Evolutionary conservation across 2,797 vertebrate species (phyloP).

Genomic region (Petrocephalus sullivani): DNA sequence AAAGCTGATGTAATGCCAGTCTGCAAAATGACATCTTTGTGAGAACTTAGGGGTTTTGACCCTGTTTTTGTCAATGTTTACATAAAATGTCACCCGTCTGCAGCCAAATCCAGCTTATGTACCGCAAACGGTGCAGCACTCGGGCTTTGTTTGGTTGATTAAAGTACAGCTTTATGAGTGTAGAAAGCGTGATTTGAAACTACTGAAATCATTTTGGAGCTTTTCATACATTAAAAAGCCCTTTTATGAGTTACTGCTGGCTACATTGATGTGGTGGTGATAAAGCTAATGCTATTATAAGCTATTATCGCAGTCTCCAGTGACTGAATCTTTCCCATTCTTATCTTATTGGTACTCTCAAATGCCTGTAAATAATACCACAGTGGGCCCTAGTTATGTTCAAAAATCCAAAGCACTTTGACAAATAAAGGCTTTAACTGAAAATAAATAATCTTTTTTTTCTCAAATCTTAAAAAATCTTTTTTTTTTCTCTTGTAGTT

Average conservation of each 20-base stretch:
- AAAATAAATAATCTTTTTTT: neutral
- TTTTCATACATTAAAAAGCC: conserved; percentile 2
- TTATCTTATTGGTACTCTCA: neutral
- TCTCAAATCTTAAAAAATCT: neutral
- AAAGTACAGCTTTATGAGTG: neutral
- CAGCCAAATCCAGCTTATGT: neutral
- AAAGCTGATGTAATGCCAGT: neutral
- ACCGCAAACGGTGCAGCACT: neutral
- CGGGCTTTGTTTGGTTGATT: neutral
- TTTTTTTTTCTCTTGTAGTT: neutral
- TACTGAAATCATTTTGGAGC: neutral
- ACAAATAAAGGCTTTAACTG: neutral
- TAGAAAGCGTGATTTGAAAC: neutral
- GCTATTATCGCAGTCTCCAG: neutral
- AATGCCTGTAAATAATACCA: neutral
- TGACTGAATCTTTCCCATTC: neutral
- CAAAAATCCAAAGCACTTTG: neutral
- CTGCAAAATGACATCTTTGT: neutral
- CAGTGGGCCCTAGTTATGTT: neutral
- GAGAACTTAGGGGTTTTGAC: neutral
- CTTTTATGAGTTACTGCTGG: neutral
- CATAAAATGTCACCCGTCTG: neutral
- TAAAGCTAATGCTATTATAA: neutral
- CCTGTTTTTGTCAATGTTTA: conserved; percentile 3
- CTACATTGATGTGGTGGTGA: neutral